Evolutionary conservation across 1,140 invertebrate species (phyloP), one percentile per base, ranked within the genome.

Genomic region (Drosophila sp.): DNA sequence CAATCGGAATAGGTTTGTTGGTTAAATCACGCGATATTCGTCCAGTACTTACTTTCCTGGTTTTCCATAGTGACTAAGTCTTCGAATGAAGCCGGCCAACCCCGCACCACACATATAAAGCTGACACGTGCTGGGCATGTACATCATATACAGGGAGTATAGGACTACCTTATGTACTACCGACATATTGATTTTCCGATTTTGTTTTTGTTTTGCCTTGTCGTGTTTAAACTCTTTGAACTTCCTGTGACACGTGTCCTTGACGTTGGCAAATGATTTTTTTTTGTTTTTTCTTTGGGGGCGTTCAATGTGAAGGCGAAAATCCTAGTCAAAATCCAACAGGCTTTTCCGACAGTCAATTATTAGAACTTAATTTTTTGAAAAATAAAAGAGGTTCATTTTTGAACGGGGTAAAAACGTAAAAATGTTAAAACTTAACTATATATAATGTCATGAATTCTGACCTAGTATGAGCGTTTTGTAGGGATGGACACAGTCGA

Each of bases 181-280:
- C 75, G 70, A 50, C 75, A 62, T 87, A 89, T 87, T 74, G 83
- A 86, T 86, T 81, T 79, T 73, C 62, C 65, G 60, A 66, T 75
- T 79, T 66, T 73, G 47, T 44, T 38, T 32, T 69, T 40, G 27
- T 25, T 60, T 67, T 78, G 60, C 35, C 57, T 62, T 32, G 50
- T 62, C 40, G 41, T 27, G 44, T 10, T 83, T 79, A 83, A 81
- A 78, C 82, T 83, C 82, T 87, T 79, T 86, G 82, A 86, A 86
- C 82, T 86, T 86, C 82, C 83, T 87, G 83, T 56, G 82, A 60
- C 66, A 71, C 67, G 76, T 79, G 84, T 80, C 83, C 83, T 89
- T 87, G 83, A 79, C 41, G 40, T 60, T 60, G 61, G 60, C 30
- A 63, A 79, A 79, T 72, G 76, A 83, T 63, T 64, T 73, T 38